Conservation (phyloP, 2,888 invertebrate species). For the Eupsilia transversa region DNA sequence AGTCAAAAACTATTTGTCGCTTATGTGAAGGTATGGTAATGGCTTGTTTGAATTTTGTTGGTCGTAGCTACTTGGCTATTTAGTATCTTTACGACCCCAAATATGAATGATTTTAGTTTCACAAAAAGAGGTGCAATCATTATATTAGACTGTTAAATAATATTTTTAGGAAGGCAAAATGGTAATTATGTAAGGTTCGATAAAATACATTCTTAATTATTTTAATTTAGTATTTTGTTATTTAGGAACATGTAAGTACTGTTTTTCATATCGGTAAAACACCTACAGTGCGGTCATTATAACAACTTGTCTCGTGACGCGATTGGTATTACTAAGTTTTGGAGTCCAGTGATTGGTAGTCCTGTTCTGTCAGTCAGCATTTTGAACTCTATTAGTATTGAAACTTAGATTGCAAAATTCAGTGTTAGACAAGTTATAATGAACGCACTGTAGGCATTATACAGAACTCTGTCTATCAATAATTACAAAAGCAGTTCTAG, state of each 20-base stretch:
- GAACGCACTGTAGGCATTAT: too few relatives aligned
- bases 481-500: neutral
- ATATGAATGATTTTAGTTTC: neutral
- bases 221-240: neutral
- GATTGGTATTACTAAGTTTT: too few relatives aligned
- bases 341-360: too few relatives aligned
- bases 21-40: conserved; percentile 8
- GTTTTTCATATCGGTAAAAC: neutral
- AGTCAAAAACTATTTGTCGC: neutral
- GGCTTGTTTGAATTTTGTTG: neutral
- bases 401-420: too few relatives aligned
- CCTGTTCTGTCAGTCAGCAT: too few relatives aligned
- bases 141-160: neutral
- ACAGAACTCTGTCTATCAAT: neutral
- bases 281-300: too few relatives aligned
- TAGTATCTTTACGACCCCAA: neutral
- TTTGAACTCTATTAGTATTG: too few relatives aligned
- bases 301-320: too few relatives aligned
- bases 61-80: neutral
- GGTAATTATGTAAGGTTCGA: neutral
- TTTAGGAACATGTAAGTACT: neutral
- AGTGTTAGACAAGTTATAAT: too few relatives aligned
- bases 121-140: neutral
- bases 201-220: neutral
- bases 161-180: neutral